Evolutionary conservation across 1,140 invertebrate genomes (phyloP), one percentile per base, ranked within the genome.

Genomic region (Cyclargus thomasi): DNA sequence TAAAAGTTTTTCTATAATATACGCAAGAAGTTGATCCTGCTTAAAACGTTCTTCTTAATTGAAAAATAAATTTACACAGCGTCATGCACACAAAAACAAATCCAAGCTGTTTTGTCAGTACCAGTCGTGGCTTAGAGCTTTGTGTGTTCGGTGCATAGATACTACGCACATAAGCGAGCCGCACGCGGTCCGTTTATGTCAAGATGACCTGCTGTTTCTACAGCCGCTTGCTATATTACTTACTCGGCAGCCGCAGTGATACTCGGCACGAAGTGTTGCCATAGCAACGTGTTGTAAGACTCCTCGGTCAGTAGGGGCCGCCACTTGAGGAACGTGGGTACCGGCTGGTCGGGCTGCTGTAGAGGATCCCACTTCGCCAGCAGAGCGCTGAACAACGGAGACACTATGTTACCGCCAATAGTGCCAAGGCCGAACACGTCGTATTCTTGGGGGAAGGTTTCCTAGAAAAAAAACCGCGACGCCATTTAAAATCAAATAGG

Each of bases 301-400:
- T 88, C 83, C 6, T 85, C 79, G 0, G 79, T 80, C 0, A 91
- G 68, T 23, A 90, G 65, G 5, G 78, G 72, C 16, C 74, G 72
- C 88, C 90, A 91, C 59, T 83, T 83, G 1, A 77, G 55, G 68
- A 91, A 84, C 1, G 74, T 74, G 0, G 77, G 67, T 10, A 83
- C 69, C 0, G 83, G 83, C 8, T 75, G 77, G 4, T 73, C 67
- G 0, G 88, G 85, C 0, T 64, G 67, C 63, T 69, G 21, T 14
- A 90, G 69, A 1, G 87, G 85, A 6, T 80, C 78, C 90, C 90
- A 91, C 14, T 76, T 68, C 0, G 88, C 87, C 11, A 86, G 47
- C 59, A 82, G 63, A 0, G 82, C 72, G 3, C 85, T 85, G 7
- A 88, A 68, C 21, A 82, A 70, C 0, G 80, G 82, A 47, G 76